A percentile compares a stretch with the other conserved stretches of the same genome.
phyloP scores from a whole-genome alignment of 1,140 invertebrate species.

The Saccostrea echinata region DNA sequence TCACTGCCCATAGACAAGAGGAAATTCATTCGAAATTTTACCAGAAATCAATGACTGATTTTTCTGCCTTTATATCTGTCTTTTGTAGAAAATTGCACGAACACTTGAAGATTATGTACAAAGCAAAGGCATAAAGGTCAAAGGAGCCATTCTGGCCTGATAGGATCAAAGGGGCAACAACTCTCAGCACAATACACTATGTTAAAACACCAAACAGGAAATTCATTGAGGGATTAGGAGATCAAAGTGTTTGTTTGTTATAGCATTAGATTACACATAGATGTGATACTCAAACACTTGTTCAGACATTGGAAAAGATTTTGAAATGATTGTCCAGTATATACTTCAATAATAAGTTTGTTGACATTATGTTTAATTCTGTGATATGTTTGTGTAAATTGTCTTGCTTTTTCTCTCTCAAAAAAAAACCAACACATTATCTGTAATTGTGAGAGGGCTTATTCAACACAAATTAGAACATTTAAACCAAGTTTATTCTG shows the following conservation, averaged over 20 bases:
- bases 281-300: slow-evolving; percentile 6
- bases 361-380: no score
- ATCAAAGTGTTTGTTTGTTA: not conserved
- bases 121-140: slow-evolving; percentile 20
- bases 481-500: no score
- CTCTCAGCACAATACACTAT: not conserved
- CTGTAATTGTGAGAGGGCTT: no score
- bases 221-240: not conserved
- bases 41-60: slow-evolving; percentile 19
- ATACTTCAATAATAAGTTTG: not conserved
- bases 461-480: no score
- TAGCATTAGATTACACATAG: slow-evolving; percentile 10
- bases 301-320: not conserved
- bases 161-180: not conserved
- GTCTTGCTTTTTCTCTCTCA: no score
- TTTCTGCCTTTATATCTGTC: not conserved
- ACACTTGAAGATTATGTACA: slow-evolving; percentile 37
- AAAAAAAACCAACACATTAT: no score
- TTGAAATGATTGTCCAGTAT: not conserved
- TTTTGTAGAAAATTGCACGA: slow-evolving; percentile 33
- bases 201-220: not conserved
- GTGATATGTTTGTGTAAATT: no score
- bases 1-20: not conserved
- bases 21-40: not conserved
- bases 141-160: slow-evolving; percentile 28